Percentiles rank a stretch among this genome's conserved stretches.
Evolutionary conservation across 2,888 invertebrate species (phyloP).

Genomic region (Oligia latruncula): DNA sequence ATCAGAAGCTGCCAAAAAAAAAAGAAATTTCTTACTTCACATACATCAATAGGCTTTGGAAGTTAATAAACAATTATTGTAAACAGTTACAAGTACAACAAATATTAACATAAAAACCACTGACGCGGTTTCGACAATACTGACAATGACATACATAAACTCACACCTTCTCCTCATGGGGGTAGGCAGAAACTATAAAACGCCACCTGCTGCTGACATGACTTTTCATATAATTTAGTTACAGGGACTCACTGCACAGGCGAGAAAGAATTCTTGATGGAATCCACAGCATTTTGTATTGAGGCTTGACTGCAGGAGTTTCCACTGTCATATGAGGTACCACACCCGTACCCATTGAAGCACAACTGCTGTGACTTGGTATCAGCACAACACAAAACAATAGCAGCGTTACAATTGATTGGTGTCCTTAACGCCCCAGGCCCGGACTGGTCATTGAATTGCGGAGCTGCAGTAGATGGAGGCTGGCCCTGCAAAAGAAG

Average conservation of each 20-base stretch:
- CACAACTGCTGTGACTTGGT: constrained; percentile 70
- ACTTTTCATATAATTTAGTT: constrained; percentile 37
- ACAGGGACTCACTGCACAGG: constrained; percentile 66
- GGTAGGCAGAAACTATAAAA: not conserved
- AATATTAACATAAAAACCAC: constrained; percentile 50
- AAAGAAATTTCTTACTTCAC: constrained; percentile 6
- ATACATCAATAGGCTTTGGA: constrained; percentile 30
- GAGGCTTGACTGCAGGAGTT: constrained; percentile 71
- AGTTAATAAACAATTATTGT: constrained; percentile 40
- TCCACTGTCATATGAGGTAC: constrained; percentile 65
- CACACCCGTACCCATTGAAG: constrained; percentile 76
- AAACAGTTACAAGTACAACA: constrained; percentile 50
- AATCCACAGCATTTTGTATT: constrained; percentile 72
- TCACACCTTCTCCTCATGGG: not conserved
- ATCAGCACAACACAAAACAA: constrained; percentile 78
- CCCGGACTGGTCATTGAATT: constrained; percentile 29
- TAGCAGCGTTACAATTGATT: constrained; percentile 77
- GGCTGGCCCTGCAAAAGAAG: constrained; percentile 63
- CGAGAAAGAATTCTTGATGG: constrained; percentile 75
- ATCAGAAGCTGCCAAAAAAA: not conserved
- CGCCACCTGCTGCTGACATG: constrained; percentile 68
- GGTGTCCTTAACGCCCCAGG: constrained; percentile 52
- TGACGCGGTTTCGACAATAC: constrained; percentile 67
- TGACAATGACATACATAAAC: constrained; percentile 63
- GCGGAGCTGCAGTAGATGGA: constrained; percentile 63